These are phyloP conservation scores for Tetragnatha versicolor DNA, from an alignment of 1,140 invertebrate species.

Conservation along the genomic window DNA sequence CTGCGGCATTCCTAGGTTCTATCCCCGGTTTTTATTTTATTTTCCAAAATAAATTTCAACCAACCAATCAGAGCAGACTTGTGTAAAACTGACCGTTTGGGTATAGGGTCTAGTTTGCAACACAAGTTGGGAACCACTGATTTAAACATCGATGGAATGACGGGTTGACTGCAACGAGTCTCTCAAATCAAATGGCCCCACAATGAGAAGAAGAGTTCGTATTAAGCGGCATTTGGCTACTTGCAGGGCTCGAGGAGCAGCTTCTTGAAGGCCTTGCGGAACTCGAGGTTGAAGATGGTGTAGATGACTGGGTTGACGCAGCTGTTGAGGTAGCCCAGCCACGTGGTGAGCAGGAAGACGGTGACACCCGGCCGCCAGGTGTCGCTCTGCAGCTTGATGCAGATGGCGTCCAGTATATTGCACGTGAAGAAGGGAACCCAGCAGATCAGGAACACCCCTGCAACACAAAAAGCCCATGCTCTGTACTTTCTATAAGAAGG, in stretches of 20 bases:
- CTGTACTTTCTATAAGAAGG: no score
- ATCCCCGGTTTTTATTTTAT: no score
- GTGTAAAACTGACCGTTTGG: no score
- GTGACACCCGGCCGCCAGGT: conserved; percentile 85
- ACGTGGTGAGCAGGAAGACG: conserved; percentile 93
- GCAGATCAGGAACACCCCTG: conserved; percentile 94
- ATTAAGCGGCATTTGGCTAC: no score
- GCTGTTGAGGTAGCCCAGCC: conserved; percentile 98
- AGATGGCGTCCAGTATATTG: conserved; percentile 96
- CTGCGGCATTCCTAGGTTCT: no score
- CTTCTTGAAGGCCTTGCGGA: conserved; percentile 98
- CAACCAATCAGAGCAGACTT: no score
- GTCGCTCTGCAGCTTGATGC: conserved; percentile 76
- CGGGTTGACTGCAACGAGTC: no score
- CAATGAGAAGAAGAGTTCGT: background rate
- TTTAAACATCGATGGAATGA: no score
- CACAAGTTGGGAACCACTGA: no score
- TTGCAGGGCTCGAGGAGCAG: conserved; percentile 71
- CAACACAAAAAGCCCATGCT: conserved; percentile 59
- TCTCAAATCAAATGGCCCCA: no score
- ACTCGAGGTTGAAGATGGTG: conserved; percentile 99
- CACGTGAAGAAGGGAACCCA: conserved; percentile 99
- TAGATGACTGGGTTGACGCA: conserved; percentile 99
- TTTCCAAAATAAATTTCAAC: no score
- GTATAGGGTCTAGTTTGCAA: no score